phyloP scores from a whole-genome alignment of 1,140 invertebrate genomes.

The Bicyclus anynana region DNA sequence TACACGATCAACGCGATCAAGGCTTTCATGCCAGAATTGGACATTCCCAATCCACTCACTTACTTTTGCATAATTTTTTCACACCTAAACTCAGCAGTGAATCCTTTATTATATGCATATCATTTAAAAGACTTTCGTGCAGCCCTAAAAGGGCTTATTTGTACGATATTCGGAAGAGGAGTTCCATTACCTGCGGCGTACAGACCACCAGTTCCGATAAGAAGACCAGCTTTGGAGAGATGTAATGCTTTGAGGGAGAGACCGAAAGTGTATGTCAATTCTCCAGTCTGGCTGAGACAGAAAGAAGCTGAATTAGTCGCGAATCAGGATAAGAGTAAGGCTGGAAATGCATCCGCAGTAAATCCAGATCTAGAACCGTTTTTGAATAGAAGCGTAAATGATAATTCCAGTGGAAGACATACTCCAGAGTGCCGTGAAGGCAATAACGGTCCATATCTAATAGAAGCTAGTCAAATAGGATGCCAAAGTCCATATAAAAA shows the following conservation, averaged over 20 bases:
- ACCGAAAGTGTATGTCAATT: conserved; percentile 69
- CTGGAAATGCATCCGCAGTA: conserved; percentile 21
- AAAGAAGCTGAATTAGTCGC: conserved; percentile 54
- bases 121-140: conserved; percentile 91
- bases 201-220: conserved; percentile 54
- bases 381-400: conserved; percentile 38
- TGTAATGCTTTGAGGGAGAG: conserved; percentile 63
- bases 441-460: conserved; percentile 52
- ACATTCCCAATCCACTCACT: conserved; percentile 83
- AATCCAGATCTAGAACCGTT: conserved; percentile 59
- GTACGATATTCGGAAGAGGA: conserved; percentile 74
- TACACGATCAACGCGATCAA: conserved; percentile 94
- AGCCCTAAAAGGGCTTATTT: conserved; percentile 83
- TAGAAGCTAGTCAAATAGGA: conserved; percentile 49
- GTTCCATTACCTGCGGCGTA: conserved; percentile 61
- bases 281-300: conserved; percentile 70
- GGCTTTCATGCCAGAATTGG: conserved; percentile 85
- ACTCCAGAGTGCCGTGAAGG: conserved; percentile 53
- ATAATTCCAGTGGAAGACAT: conserved; percentile 53
- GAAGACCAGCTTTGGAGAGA: conserved; percentile 61
- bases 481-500: conserved; percentile 63
- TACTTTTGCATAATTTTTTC: conserved; percentile 92
- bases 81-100: conserved; percentile 92
- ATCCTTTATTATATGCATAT: conserved; percentile 93
- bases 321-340: conserved; percentile 34